Conservation (phyloP, 2,113 vertebrate species). For the Lutjanus erythropterus region DNA sequence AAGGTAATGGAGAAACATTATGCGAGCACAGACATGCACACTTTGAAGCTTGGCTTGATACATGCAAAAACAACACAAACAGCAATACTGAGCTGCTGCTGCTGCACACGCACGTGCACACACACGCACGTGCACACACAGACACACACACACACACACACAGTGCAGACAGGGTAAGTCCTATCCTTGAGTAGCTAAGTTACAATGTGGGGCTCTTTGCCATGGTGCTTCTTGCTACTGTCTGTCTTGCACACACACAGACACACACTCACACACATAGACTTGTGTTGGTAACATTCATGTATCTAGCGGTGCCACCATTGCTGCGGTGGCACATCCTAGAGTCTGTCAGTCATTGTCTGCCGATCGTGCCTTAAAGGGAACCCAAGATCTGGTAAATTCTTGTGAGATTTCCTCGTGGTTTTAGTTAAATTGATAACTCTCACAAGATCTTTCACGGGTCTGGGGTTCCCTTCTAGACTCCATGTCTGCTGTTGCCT, state of each 20-base stretch:
- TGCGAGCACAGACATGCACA: conserved; percentile 51
- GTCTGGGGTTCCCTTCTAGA: too few relatives aligned
- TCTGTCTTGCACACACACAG: conserved; percentile 6
- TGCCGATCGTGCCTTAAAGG: too few relatives aligned
- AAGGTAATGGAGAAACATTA: conserved; percentile 29
- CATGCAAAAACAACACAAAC: conserved; percentile 36
- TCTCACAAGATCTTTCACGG: too few relatives aligned
- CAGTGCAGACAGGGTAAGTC: conserved; percentile 34
- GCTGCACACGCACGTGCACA: conserved; percentile 3
- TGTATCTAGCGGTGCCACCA: too few relatives aligned
- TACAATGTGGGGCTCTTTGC: conserved; percentile 15
- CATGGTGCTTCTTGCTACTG: conserved; percentile 2
- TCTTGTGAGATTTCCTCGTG: too few relatives aligned
- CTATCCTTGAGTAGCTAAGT: conserved; percentile 16
- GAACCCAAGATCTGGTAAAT: too few relatives aligned
- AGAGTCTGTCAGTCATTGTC: too few relatives aligned
- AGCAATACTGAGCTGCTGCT: conserved; percentile 36
- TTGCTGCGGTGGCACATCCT: too few relatives aligned
- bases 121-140: conserved; percentile 1
- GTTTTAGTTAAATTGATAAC: too few relatives aligned
- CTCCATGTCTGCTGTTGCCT: too few relatives aligned
- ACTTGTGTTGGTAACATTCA: too few relatives aligned
- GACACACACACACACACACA: conserved; percentile 13
- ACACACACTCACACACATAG: too few relatives aligned
- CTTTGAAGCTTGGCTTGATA: conserved; percentile 39